phyloP scores from a whole-genome alignment of 2,888 invertebrate genomes.

The Orthosia gothica region DNA sequence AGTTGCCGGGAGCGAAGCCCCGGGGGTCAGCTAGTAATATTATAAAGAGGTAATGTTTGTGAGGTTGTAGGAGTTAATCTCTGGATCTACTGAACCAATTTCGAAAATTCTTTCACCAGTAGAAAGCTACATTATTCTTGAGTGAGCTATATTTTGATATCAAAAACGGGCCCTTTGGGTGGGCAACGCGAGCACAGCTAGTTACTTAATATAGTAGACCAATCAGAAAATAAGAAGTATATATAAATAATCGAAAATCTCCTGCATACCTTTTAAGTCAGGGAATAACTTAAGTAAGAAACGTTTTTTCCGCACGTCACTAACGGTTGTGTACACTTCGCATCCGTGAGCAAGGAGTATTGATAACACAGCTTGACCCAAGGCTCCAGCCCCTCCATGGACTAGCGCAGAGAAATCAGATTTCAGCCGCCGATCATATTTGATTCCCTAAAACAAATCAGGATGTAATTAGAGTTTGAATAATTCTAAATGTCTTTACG shows the following conservation, averaged over 20 bases:
- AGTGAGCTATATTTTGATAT: too few relatives aligned
- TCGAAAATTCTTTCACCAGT: too few relatives aligned
- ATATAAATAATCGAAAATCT: not conserved
- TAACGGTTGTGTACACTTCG: slow-evolving; percentile 82
- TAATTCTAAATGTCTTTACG: not conserved
- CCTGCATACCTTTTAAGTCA: slow-evolving; percentile 73
- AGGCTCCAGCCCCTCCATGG: slow-evolving; percentile 76
- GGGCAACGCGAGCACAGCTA: too few relatives aligned
- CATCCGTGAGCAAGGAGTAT: slow-evolving; percentile 78
- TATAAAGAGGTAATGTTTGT: too few relatives aligned
- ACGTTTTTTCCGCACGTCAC: slow-evolving; percentile 78
- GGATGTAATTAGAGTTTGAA: not conserved
- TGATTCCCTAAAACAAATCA: slow-evolving; percentile 65
- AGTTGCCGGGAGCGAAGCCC: too few relatives aligned
- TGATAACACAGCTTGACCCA: slow-evolving; percentile 83
- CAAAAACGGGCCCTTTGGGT: too few relatives aligned
- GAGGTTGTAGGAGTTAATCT: too few relatives aligned
- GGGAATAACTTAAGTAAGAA: slow-evolving; percentile 81
- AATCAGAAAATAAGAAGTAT: not conserved
- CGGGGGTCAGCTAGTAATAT: too few relatives aligned
- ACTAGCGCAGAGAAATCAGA: slow-evolving; percentile 64
- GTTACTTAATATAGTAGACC: not conserved
- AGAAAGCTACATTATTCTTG: too few relatives aligned
- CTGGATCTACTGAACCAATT: too few relatives aligned
- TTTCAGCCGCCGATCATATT: slow-evolving; percentile 42